Percentiles rank a stretch among this genome's conserved stretches.
phyloP scores from a whole-genome alignment of 2,113 vertebrate species.

The Scortum barcoo region DNA sequence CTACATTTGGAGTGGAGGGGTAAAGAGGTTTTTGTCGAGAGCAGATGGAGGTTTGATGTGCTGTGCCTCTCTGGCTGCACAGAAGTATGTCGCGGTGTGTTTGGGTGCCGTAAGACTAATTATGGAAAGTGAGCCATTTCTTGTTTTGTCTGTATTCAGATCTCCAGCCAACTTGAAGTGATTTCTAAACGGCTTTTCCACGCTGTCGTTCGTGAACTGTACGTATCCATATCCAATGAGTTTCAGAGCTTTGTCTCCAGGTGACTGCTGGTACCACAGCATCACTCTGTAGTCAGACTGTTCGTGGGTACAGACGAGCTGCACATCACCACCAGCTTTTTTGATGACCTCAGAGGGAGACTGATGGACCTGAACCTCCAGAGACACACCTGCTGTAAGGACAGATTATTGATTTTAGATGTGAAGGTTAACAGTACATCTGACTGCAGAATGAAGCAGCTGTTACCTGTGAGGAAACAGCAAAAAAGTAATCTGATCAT shows the following conservation, averaged over 20 bases:
- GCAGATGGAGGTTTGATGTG: conserved; percentile 21
- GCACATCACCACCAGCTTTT: not conserved
- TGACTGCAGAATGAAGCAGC: not conserved
- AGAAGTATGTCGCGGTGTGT: conserved; percentile 62
- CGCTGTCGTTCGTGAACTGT: conserved; percentile 7
- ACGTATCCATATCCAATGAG: conserved; percentile 25
- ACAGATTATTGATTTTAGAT: not conserved
- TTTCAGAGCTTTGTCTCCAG: not conserved
- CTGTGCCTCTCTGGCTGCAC: conserved; percentile 68
- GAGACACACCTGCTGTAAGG: conserved; percentile 32
- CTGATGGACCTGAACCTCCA: conserved; percentile 47
- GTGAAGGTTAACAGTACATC: not conserved
- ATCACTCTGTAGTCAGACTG: conserved; percentile 41
- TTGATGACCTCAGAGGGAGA: conserved; percentile 25
- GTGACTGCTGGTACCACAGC: conserved; percentile 66
- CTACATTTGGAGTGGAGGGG: not conserved
- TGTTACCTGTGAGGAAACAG: conserved; percentile 23
- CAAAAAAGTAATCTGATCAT: conserved; percentile 20
- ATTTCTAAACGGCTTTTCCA: conserved; percentile 20
- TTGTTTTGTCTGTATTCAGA: conserved; percentile 6
- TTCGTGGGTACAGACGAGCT: conserved; percentile 56
- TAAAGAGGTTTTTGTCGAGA: conserved; percentile 58
- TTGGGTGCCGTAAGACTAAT: not conserved
- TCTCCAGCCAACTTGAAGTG: conserved; percentile 29
- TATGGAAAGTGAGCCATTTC: conserved; percentile 10